Percentiles rank a stretch among this genome's conserved stretches.
These are phyloP conservation scores for Magallana angulata DNA, from an alignment of 1,140 invertebrate species.

Conservation along the genomic window DNA sequence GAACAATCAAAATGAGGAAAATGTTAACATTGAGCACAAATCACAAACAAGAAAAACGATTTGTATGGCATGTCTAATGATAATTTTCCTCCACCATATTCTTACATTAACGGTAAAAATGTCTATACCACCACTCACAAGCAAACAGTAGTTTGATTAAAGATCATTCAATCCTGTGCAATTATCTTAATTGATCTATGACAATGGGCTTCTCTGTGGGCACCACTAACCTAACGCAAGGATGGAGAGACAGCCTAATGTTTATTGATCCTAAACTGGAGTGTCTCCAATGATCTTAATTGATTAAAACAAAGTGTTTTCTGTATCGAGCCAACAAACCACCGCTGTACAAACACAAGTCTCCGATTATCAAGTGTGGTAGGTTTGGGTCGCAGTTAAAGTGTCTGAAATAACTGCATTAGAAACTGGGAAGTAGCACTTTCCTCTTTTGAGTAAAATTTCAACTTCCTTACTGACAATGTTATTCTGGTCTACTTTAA, in stretches of 20 bases:
- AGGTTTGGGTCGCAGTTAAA: too few species aligned
- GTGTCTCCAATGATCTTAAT: conserved; percentile 33
- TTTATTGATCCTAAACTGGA: conserved; percentile 5
- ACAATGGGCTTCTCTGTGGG: conserved; percentile 13
- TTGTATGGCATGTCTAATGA: conserved; percentile 13
- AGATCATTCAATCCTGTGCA: neutral
- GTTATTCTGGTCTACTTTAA: neutral
- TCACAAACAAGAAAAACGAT: neutral
- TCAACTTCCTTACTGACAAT: neutral
- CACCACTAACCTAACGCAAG: neutral
- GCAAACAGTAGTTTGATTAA: conserved; percentile 17
- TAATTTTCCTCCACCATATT: neutral
- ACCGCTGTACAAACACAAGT: conserved; percentile 6
- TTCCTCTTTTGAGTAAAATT: too few species aligned
- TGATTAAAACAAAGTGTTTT: conserved; percentile 38
- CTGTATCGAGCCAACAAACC: conserved; percentile 8
- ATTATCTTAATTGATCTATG: conserved; percentile 34
- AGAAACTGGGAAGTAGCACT: neutral
- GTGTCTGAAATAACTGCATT: neutral
- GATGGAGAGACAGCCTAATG: conserved; percentile 8
- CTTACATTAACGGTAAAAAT: neutral
- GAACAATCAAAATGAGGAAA: neutral
- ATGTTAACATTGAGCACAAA: neutral
- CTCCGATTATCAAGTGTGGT: neutral
- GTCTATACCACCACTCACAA: neutral